These are phyloP conservation scores for Hemibagrus guttatus DNA, from an alignment of 2,797 vertebrate species.

Conservation along the genomic window DNA sequence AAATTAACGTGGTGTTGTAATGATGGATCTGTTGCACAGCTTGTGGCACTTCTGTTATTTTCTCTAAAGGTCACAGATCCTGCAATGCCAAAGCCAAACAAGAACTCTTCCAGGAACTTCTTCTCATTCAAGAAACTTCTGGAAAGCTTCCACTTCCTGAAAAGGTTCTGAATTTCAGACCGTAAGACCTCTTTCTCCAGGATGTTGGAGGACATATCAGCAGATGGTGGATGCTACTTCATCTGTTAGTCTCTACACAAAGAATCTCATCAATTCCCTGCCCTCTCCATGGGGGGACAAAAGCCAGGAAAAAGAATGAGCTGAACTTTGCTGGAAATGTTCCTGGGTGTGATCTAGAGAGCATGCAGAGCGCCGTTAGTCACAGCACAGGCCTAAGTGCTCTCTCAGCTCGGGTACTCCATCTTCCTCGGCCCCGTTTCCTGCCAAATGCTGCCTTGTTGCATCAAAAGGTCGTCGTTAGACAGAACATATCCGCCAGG, in stretches of 20 bases:
- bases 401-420: conserved; percentile 46
- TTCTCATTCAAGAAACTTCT: not conserved
- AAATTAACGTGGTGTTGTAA: conserved; percentile 4
- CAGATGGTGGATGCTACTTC: not conserved
- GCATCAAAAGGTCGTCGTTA: conserved; percentile 52
- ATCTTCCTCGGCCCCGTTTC: conserved; percentile 34
- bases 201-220: not conserved
- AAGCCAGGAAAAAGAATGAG: conserved; percentile 28
- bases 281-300: conserved; percentile 16
- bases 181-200: not conserved
- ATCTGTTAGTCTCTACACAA: conserved; percentile 17
- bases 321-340: conserved; percentile 23
- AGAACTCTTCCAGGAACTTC: not conserved
- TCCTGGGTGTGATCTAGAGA: conserved; percentile 36
- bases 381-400: conserved; percentile 47
- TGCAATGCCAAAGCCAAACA: conserved; percentile 5
- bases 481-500: conserved; percentile 25
- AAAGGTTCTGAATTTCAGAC: not conserved
- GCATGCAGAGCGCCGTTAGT: conserved; percentile 48
- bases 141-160: not conserved
- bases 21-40: conserved; percentile 8
- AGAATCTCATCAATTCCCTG: conserved; percentile 2
- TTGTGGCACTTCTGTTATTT: conserved; percentile 8
- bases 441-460: conserved; percentile 50
- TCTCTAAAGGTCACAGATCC: conserved; percentile 19